These are phyloP conservation scores for Araneus ventricosus DNA, from an alignment of 1,140 invertebrate genomes.

Conservation along the genomic window DNA sequence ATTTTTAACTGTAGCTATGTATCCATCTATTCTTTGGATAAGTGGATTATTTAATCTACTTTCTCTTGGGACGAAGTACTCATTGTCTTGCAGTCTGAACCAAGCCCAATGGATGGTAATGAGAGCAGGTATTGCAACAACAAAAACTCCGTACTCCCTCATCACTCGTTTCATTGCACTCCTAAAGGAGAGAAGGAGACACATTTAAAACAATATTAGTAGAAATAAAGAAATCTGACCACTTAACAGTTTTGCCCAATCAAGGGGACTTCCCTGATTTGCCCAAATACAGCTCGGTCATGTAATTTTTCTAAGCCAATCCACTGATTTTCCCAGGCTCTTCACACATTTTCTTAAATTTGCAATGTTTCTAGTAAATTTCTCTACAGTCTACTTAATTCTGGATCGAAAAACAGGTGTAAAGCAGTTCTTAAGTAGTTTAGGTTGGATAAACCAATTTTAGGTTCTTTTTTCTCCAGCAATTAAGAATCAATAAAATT, in stretches of 20 bases:
- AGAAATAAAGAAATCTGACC: not conserved
- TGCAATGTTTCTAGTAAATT: not conserved
- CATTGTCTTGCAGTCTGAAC: constrained; percentile 44
- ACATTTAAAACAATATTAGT: not conserved
- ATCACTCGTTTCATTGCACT: not conserved
- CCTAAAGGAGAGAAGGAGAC: not conserved
- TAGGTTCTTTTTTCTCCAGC: no score
- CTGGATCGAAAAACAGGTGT: not conserved
- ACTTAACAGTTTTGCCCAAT: not conserved
- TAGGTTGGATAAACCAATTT: no score
- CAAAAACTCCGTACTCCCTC: not conserved
- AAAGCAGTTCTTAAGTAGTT: no score
- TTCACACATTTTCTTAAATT: not conserved
- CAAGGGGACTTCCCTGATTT: no score
- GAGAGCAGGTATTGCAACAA: constrained; percentile 17
- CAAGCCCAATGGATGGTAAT: constrained; percentile 35
- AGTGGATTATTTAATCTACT: not conserved
- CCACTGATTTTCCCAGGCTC: no score
- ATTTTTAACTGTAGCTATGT: not conserved
- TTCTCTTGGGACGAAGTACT: constrained; percentile 23
- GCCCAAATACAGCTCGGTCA: no score
- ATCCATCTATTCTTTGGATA: not conserved
- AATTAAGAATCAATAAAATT: no score
- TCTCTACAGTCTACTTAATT: not conserved
- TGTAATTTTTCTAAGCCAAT: no score